Conservation (phyloP, 2,113 vertebrate species). For the Chascanopsetta lugubris region DNA sequence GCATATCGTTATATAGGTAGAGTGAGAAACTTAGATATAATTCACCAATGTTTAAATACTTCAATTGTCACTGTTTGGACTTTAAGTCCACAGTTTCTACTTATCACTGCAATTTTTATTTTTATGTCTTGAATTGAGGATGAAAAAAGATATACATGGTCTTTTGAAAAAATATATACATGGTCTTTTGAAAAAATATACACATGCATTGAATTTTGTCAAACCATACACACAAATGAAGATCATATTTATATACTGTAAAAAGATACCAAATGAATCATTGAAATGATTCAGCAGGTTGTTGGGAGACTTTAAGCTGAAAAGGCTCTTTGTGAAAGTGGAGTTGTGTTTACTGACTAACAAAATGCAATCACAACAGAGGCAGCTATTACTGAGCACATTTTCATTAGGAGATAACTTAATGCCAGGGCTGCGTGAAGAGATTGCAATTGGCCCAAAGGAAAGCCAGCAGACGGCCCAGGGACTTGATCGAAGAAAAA, state of each 20-base stretch:
- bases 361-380: conserved; percentile 7
- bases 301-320: neutral
- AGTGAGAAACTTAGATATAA: too few relatives aligned
- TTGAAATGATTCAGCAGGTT: neutral
- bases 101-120: too few relatives aligned
- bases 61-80: too few relatives aligned
- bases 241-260: neutral
- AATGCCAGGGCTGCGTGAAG: conserved; percentile 15
- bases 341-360: conserved; percentile 5
- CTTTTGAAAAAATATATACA: too few relatives aligned
- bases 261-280: neutral
- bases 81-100: too few relatives aligned
- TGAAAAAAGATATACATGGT: too few relatives aligned
- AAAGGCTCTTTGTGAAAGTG: neutral
- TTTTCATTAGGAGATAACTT: conserved; percentile 36
- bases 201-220: neutral
- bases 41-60: too few relatives aligned
- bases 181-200: too few relatives aligned
- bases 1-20: too few relatives aligned
- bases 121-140: too few relatives aligned
- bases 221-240: neutral
- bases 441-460: conserved; percentile 24
- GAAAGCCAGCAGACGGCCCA: conserved; percentile 21
- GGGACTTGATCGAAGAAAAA: conserved; percentile 28
- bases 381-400: conserved; percentile 9